A percentile compares a stretch with the other conserved stretches of the same genome.
Evolutionary conservation across 2,797 vertebrate species (phyloP).

Genomic region (Xenops minutus): DNA sequence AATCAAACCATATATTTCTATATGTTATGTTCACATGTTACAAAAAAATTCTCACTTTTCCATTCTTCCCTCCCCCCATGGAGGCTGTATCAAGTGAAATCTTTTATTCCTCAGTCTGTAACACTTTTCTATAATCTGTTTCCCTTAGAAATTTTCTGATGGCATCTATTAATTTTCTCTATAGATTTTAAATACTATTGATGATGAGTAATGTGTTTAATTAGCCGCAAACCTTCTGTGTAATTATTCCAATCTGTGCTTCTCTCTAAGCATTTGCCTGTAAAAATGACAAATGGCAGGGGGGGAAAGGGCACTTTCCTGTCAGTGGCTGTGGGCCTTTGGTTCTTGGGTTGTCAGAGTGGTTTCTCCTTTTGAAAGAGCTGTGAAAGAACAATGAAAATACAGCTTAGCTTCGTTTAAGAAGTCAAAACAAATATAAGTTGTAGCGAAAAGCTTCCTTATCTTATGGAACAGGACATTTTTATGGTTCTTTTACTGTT

Average conservation of each 20-base stretch:
- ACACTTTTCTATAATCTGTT: constrained; percentile 72
- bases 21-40: neutral
- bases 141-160: constrained; percentile 66
- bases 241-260: constrained; percentile 83
- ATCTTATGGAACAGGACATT: neutral
- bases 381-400: neutral
- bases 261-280: constrained; percentile 65
- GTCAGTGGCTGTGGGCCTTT: constrained; percentile 41
- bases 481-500: neutral
- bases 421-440: neutral
- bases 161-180: constrained; percentile 72
- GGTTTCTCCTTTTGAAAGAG: neutral
- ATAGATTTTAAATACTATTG: constrained; percentile 62
- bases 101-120: constrained; percentile 60
- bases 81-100: constrained; percentile 6
- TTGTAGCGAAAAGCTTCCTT: neutral
- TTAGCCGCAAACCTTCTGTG: constrained; percentile 64
- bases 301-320: constrained; percentile 73
- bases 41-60: neutral
- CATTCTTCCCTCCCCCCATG: neutral
- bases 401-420: neutral
- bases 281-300: constrained; percentile 70
- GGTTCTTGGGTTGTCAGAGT: neutral
- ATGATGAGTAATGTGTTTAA: constrained; percentile 77
- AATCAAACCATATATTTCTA: neutral